Percentiles rank a stretch among this genome's conserved stretches.
Conservation (phyloP, 2,888 invertebrate genomes). For the Andricus curvator region DNA sequence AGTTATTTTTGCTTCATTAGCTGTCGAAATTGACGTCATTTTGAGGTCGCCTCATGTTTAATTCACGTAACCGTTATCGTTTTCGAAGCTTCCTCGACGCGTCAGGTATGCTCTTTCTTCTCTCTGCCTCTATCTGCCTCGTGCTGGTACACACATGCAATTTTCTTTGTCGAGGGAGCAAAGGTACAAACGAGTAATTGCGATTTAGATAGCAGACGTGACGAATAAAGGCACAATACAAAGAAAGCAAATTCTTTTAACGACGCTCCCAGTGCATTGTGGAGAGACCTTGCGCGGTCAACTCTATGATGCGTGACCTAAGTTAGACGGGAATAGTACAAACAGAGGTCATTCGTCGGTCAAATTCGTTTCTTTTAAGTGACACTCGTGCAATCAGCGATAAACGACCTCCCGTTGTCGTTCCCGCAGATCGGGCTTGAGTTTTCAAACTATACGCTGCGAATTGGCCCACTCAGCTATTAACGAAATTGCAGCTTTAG, state of each 20-base stretch:
- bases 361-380: slow-evolving; percentile 54
- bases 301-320: slow-evolving; percentile 20
- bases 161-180: slow-evolving; percentile 27
- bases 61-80: slow-evolving; percentile 22
- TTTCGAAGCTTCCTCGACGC: slow-evolving; percentile 1
- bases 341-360: slow-evolving; percentile 50
- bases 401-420: slow-evolving; percentile 15
- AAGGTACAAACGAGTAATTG: not conserved
- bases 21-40: not conserved
- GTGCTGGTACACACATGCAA: slow-evolving; percentile 2
- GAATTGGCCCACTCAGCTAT: slow-evolving; percentile 30
- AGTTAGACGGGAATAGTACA: slow-evolving; percentile 35
- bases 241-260: slow-evolving; percentile 38
- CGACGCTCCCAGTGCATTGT: slow-evolving; percentile 9
- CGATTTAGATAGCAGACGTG: slow-evolving; percentile 30
- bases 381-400: slow-evolving; percentile 43
- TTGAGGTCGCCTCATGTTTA: slow-evolving; percentile 25
- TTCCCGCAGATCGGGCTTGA: not conserved
- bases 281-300: not conserved
- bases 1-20: slow-evolving; percentile 21
- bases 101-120: not conserved
- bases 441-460: slow-evolving; percentile 1
- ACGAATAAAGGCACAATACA: slow-evolving; percentile 28
- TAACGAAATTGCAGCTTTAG: slow-evolving; percentile 20
- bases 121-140: not conserved